Evolutionary conservation across 2,797 vertebrate species (phyloP).

Genomic region (Poecile montanus): DNA sequence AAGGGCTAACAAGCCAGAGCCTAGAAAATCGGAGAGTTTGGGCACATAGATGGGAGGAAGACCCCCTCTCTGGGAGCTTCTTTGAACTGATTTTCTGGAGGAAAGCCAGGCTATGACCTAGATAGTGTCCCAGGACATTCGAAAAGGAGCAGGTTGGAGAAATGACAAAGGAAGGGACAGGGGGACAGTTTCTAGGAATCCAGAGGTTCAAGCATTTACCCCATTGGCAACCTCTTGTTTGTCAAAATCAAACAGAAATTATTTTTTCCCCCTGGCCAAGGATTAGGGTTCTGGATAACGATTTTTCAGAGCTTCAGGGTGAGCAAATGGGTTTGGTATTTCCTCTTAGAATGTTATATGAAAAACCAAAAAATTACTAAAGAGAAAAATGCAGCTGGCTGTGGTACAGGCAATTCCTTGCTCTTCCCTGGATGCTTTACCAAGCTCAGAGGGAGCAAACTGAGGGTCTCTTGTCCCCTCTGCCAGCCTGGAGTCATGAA

Average conservation of each 20-base stretch:
- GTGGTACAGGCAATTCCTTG: not conserved
- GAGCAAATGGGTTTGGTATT: conserved; percentile 53
- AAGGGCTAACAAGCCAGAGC: not conserved
- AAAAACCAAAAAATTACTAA: not conserved
- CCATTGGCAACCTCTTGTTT: not conserved
- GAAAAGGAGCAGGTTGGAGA: not conserved
- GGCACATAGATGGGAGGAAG: not conserved
- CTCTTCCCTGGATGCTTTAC: not conserved
- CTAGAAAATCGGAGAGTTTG: not conserved
- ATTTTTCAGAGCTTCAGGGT: not conserved
- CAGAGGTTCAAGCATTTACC: not conserved
- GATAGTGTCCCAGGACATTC: not conserved
- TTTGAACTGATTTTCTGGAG: not conserved
- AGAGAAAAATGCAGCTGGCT: not conserved
- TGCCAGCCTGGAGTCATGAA: not conserved
- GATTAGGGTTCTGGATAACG: not conserved
- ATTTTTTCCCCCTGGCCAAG: not conserved
- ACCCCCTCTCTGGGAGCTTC: not conserved
- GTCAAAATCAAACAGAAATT: not conserved
- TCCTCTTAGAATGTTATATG: not conserved
- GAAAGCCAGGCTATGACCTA: not conserved
- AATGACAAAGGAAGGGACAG: not conserved
- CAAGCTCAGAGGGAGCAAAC: not conserved
- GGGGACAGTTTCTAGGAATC: not conserved
- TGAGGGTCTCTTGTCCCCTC: not conserved